These are phyloP conservation scores for Xylocopa sonorina DNA, from an alignment of 1,140 invertebrate species.

Conservation along the genomic window DNA sequence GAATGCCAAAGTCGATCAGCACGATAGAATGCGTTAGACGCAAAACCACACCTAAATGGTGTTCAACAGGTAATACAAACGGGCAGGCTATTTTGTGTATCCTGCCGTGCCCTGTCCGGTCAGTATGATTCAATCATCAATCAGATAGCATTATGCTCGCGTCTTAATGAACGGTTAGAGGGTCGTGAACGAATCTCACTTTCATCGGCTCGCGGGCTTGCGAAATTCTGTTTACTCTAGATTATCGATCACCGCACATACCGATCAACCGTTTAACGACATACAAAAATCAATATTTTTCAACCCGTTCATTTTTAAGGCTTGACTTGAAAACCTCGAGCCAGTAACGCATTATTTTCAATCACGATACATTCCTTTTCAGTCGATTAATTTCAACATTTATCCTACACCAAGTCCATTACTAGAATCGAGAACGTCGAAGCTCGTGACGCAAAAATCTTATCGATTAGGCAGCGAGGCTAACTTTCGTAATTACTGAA, in stretches of 20 bases:
- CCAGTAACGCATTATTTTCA: neutral
- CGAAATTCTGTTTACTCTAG: constrained; percentile 32
- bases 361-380: neutral
- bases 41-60: constrained; percentile 55
- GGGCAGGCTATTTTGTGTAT: constrained; percentile 60
- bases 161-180: constrained; percentile 27
- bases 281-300: neutral
- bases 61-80: constrained; percentile 50
- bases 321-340: neutral
- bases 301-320: neutral
- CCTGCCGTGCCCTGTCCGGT: constrained; percentile 69
- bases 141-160: constrained; percentile 39
- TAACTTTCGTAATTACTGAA: too few relatives aligned
- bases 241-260: neutral
- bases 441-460: neutral
- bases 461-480: neutral
- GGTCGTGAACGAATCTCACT: constrained; percentile 19
- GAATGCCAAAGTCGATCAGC: constrained; percentile 31
- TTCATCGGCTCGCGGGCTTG: neutral
- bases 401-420: neutral
- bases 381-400: constrained; percentile 7
- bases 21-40: constrained; percentile 34
- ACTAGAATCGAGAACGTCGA: neutral
- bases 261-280: neutral
- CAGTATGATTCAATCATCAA: constrained; percentile 35